Conservation (phyloP, 2,888 invertebrate genomes). For the Phlogophora meticulosa region DNA sequence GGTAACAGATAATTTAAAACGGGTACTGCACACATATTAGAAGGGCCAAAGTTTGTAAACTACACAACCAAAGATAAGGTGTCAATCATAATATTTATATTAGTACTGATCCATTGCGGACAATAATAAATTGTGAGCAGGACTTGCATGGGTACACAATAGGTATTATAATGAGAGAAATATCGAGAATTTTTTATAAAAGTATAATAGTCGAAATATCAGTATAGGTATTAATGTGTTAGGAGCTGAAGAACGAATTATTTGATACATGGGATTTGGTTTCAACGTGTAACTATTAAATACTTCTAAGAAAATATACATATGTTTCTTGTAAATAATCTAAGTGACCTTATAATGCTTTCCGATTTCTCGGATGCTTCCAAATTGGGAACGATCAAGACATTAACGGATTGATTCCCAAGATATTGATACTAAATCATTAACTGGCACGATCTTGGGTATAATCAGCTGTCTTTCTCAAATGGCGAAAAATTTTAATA, state of each 20-base stretch:
- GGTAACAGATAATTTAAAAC: conserved; percentile 16
- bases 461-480: no score
- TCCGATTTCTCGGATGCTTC: not conserved
- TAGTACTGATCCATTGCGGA: conserved; percentile 65
- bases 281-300: no score
- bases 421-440: not conserved
- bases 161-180: no score
- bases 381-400: not conserved
- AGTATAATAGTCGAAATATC: no score
- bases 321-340: no score
- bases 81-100: conserved; percentile 73
- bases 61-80: conserved; percentile 40
- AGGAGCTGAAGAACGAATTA: no score
- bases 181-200: no score
- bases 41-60: conserved; percentile 52
- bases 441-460: not conserved
- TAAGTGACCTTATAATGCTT: no score
- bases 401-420: not conserved
- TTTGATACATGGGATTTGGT: no score
- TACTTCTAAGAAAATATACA: no score
- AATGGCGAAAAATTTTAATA: no score
- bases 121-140: conserved; percentile 38
- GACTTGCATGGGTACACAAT: not conserved
- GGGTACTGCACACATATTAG: not conserved
- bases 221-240: no score